These are phyloP conservation scores for Ditula angustiorana DNA, from an alignment of 2,888 invertebrate species.

Conservation along the genomic window DNA sequence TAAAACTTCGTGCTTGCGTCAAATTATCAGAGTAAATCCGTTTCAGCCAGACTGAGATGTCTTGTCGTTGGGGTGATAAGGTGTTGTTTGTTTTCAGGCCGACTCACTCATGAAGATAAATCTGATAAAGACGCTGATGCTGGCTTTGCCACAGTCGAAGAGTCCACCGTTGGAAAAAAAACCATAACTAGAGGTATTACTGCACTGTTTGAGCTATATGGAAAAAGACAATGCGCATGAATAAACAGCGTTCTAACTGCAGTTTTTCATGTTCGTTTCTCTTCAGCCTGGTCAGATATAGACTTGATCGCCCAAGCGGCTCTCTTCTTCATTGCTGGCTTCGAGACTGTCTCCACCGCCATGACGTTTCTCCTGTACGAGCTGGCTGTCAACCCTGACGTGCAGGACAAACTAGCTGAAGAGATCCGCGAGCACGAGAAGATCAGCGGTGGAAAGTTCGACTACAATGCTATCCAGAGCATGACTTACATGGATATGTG, in stretches of 20 bases:
- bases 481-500: conserved; percentile 81
- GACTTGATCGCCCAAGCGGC: conserved; percentile 79
- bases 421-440: conserved; percentile 53
- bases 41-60: neutral
- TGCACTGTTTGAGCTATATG: neutral
- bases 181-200: conserved; percentile 50
- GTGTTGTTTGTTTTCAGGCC: conserved; percentile 50
- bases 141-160: conserved; percentile 67
- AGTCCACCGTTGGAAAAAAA: conserved; percentile 60
- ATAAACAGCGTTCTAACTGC: too few species aligned
- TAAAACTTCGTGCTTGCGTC: neutral
- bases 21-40: too few species aligned
- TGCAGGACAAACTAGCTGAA: conserved; percentile 48
- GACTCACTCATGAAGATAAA: conserved; percentile 52
- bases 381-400: conserved; percentile 48
- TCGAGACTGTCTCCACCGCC: conserved; percentile 73
- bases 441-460: conserved; percentile 63
- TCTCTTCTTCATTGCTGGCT: conserved; percentile 85
- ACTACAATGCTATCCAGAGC: conserved; percentile 54
- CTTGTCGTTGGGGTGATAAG: neutral
- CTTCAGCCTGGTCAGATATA: conserved; percentile 66
- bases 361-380: conserved; percentile 49
- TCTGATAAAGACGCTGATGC: conserved; percentile 49
- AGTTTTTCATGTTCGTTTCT: too few species aligned
- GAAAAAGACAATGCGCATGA: too few species aligned